Evolutionary conservation across 2,113 vertebrate genomes (phyloP).

Genomic region (Myotis brandtii): DNA sequence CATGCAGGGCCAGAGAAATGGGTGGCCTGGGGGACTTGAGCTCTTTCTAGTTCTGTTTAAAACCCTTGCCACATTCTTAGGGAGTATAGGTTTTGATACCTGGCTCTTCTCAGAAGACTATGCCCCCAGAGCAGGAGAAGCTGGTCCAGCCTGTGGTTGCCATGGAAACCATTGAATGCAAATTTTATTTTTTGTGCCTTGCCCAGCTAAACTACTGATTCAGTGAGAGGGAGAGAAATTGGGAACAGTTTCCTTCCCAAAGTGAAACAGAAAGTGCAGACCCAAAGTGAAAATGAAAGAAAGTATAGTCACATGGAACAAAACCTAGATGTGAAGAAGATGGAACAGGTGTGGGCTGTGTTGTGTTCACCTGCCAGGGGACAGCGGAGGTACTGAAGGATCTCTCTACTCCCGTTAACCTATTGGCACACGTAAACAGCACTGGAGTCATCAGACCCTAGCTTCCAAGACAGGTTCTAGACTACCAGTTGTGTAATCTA

Average conservation of each 20-base stretch:
- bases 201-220: constrained; percentile 74
- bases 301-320: not conserved
- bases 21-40: not conserved
- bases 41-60: not conserved
- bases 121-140: constrained; percentile 62
- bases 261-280: constrained; percentile 23
- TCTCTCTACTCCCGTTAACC: too few relatives aligned
- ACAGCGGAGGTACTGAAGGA: accelerated
- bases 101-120: constrained; percentile 36
- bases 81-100: constrained; percentile 46
- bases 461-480: not conserved
- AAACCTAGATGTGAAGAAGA: not conserved
- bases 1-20: not conserved
- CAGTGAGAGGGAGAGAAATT: constrained; percentile 42
- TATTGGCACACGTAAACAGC: not conserved
- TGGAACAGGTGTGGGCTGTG: accelerated
- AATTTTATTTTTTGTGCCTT: constrained; percentile 74
- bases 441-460: not conserved
- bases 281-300: not conserved
- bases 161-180: constrained; percentile 79
- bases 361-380: accelerated
- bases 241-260: constrained; percentile 53
- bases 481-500: not conserved
- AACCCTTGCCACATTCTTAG: not conserved
- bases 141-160: constrained; percentile 56